Evolutionary conservation across 1,140 invertebrate genomes (phyloP), one percentile per base, ranked within the genome.

Genomic region (Drosophila sproati): DNA sequence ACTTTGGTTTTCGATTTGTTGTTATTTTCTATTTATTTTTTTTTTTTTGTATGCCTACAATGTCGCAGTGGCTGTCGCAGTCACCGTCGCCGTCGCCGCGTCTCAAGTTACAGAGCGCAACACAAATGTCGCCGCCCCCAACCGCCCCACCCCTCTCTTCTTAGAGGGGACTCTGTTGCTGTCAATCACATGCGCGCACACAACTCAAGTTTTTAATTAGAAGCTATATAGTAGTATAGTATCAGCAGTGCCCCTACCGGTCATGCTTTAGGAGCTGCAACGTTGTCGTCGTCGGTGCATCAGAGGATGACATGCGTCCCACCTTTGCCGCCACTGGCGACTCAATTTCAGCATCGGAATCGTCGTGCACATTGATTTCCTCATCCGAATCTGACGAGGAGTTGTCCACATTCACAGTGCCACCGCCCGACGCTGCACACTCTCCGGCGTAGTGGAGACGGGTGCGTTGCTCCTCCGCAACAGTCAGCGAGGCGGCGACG

Each of bases 361-460:
- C 96, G 73, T 96, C 96, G 78, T 96, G 96, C 0, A 96, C 96
- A 80, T 92, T 92, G 64, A 92, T 92, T 78, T 92, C 91, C 69
- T 92, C 91, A 73, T 92, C 91, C 39, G 85, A 88, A 56, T 92
- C 91, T 8, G 88, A 91, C 54, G 89, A 91, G n/a, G 91, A 92
- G 43, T 83, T 83, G 72, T 92, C 82, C 61, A 92, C 91, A 31
- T 69, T 91, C 56, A 92, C 91, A 67, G 93, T 93, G 45, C 63
- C 47, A 87, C 95, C 94, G 72, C 77, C 96, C 94, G 2, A 95
- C 95, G 80, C 95, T 95, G 91, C 68, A 87, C 61, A 52, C 31
- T 74, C 62, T 7, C 52, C 63, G 29, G 77, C 48, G 54, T 80
- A 86, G 28, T 92, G 80, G 20, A 93, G 62, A 0, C 88, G 43